Conservation (phyloP, 2,797 vertebrate genomes). For the Danio albolineatus region DNA sequence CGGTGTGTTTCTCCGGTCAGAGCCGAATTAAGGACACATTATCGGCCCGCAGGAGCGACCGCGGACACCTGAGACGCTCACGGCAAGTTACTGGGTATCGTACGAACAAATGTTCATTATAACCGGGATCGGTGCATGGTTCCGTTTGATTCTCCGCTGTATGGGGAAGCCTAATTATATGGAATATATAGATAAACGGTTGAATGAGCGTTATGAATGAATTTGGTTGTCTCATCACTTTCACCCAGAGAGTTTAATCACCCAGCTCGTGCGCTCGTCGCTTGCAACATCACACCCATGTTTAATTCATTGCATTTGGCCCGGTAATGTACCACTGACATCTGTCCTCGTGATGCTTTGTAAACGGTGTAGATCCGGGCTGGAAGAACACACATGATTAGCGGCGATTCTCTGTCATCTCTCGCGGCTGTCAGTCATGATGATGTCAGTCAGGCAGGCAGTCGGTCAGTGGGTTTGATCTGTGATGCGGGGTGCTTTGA, state of each 20-base stretch:
- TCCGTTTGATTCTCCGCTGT: background rate
- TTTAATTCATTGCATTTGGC: background rate
- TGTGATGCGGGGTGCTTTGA: background rate
- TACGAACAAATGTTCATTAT: background rate
- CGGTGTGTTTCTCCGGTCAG: background rate
- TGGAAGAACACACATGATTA: background rate
- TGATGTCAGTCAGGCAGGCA: background rate
- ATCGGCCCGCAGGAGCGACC: constrained; percentile 30
- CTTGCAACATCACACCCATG: constrained; percentile 4
- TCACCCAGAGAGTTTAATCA: constrained; percentile 34
- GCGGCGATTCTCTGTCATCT: constrained; percentile 6
- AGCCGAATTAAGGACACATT: constrained; percentile 3
- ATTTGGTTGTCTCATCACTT: constrained; percentile 32
- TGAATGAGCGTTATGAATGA: background rate
- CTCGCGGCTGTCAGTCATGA: constrained; percentile 5
- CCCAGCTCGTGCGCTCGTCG: constrained; percentile 1
- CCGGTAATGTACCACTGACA: background rate
- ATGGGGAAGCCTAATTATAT: background rate
- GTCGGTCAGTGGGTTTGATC: background rate
- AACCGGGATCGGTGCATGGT: background rate
- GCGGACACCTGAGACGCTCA: constrained; percentile 20
- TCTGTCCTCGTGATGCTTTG: background rate
- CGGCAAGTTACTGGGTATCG: background rate
- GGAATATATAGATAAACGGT: background rate
- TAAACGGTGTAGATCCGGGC: background rate